These are phyloP conservation scores for Hanleya hanleyi DNA, from an alignment of 2,888 invertebrate species.

Conservation along the genomic window DNA sequence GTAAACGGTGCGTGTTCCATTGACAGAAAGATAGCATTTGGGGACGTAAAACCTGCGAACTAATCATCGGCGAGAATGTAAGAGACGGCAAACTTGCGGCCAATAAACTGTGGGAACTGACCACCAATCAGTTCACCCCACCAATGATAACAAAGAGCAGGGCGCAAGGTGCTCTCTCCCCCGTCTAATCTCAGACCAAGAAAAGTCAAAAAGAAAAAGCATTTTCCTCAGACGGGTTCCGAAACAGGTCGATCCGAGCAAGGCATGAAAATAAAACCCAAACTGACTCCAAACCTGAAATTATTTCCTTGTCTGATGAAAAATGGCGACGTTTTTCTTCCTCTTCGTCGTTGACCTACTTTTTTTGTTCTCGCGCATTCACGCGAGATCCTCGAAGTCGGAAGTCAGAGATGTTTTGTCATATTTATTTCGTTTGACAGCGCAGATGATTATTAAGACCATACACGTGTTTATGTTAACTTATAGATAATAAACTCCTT, in stretches of 20 bases:
- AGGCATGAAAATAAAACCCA: no score
- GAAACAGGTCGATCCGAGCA: no score
- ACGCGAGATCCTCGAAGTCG: no score
- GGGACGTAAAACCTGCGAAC: background rate
- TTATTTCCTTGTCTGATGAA: background rate
- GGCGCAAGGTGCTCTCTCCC: background rate
- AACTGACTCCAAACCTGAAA: background rate
- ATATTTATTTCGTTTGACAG: constrained; percentile 3
- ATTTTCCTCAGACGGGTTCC: no score
- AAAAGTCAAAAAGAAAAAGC: no score
- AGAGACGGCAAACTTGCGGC: constrained; percentile 48
- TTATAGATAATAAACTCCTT: no score
- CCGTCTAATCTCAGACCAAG: no score
- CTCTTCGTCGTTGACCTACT: background rate
- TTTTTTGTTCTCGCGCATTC: background rate
- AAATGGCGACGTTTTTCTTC: background rate
- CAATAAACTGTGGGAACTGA: constrained; percentile 65
- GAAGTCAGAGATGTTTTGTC: no score
- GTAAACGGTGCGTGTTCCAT: no score
- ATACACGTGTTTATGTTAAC: no score
- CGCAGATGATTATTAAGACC: no score
- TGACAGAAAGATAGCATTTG: background rate
- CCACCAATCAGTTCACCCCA: constrained; percentile 64
- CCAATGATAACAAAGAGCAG: constrained; percentile 66
- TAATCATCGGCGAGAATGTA: constrained; percentile 25